These are phyloP conservation scores for Pachymerium ferrugineum DNA, from an alignment of 2,888 invertebrate genomes.

Conservation along the genomic window DNA sequence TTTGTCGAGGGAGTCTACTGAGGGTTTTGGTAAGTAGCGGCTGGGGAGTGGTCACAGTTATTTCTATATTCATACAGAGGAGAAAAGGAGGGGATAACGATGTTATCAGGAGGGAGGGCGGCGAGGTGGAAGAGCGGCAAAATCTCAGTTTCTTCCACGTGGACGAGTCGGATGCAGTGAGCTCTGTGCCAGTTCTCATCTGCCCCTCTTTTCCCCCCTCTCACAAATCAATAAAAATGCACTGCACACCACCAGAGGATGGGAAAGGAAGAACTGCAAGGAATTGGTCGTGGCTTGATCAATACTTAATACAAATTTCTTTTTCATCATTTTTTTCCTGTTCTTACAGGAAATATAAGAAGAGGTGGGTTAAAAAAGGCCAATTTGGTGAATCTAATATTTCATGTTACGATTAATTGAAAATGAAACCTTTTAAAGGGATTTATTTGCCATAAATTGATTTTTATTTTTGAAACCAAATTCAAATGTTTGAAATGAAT, in stretches of 20 bases:
- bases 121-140: conserved; percentile 10
- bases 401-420: too few relatives aligned
- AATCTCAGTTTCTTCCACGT: conserved; percentile 17
- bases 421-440: too few relatives aligned
- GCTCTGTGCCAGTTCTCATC: conserved; percentile 15
- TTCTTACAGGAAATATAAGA: too few relatives aligned
- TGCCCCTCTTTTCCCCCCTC: neutral
- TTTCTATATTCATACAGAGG: conserved; percentile 9
- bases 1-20: too few relatives aligned
- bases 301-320: neutral
- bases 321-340: neutral
- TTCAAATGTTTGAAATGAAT: too few relatives aligned
- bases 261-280: neutral
- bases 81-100: neutral
- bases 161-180: conserved; percentile 4
- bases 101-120: neutral
- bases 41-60: neutral
- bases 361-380: neutral
- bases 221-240: neutral
- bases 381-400: neutral
- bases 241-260: too few relatives aligned
- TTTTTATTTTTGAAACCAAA: too few relatives aligned
- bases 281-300: neutral
- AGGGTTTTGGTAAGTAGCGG: neutral
- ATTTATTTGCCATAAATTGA: too few relatives aligned